Conservation (phyloP, 2,888 invertebrate genomes). For the Timandra comae region DNA sequence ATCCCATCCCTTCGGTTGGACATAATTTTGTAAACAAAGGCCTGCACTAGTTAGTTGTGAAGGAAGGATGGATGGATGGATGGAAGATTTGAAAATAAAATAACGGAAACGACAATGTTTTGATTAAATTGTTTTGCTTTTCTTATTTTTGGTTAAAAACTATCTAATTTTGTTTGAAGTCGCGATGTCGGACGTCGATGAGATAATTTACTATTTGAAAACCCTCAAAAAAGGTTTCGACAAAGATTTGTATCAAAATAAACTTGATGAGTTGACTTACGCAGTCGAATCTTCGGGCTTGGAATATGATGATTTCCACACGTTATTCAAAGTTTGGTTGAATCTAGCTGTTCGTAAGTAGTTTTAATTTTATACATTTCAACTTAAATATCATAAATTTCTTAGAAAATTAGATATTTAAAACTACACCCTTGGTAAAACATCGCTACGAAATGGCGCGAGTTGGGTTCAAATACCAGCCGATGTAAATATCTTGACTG, state of each 20-base stretch:
- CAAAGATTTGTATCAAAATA: constrained; percentile 60
- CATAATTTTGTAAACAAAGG: too few relatives aligned
- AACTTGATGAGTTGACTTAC: constrained; percentile 53
- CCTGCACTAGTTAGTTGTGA: too few relatives aligned
- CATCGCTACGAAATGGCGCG: too few relatives aligned
- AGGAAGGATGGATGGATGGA: too few relatives aligned
- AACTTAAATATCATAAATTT: not conserved
- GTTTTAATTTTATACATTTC: too few relatives aligned
- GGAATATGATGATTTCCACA: constrained; percentile 56
- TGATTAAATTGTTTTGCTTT: constrained; percentile 1
- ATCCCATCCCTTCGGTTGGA: too few relatives aligned
- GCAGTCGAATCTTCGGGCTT: constrained; percentile 50
- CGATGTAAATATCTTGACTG: too few relatives aligned
- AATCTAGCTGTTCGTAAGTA: constrained; percentile 68
- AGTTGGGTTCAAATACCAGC: too few relatives aligned
- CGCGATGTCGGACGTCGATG: constrained; percentile 54
- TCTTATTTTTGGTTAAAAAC: not conserved
- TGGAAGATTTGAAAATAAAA: too few relatives aligned
- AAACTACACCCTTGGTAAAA: not conserved
- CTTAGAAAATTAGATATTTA: not conserved
- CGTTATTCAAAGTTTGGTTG: constrained; percentile 64
- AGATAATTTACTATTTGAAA: constrained; percentile 61
- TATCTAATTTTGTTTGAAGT: not conserved
- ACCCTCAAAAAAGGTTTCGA: constrained; percentile 63
- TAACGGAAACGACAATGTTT: too few relatives aligned